Percentiles rank a stretch among this genome's conserved stretches.
phyloP scores from a whole-genome alignment of 2,888 invertebrate species.

The Chloroclysta siterata region DNA sequence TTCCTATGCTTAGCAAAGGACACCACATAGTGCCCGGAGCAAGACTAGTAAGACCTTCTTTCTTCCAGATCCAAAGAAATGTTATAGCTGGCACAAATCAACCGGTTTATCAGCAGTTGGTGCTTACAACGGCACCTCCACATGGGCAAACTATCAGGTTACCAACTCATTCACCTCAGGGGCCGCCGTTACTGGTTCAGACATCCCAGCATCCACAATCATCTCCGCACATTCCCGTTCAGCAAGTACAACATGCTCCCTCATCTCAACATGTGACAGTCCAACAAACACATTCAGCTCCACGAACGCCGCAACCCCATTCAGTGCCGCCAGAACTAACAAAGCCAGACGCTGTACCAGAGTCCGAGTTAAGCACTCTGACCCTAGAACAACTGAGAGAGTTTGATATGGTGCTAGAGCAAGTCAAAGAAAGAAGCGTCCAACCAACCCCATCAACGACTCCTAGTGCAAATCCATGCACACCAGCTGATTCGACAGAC shows the following conservation, averaged over 20 bases:
- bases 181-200: conserved; percentile 27
- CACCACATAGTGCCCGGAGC: conserved; percentile 84
- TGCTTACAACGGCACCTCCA: conserved; percentile 78
- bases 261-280: conserved; percentile 23
- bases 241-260: conserved; percentile 32
- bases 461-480: conserved; percentile 54
- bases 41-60: conserved; percentile 82
- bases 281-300: conserved; percentile 31
- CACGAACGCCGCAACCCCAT: conserved; percentile 17
- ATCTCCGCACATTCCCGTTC: conserved; percentile 30
- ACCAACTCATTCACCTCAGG: conserved; percentile 63
- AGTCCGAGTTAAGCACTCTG: conserved; percentile 89
- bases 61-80: conserved; percentile 86
- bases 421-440: conserved; percentile 91
- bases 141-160: conserved; percentile 74
- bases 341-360: conserved; percentile 50
- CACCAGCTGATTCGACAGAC: conserved; percentile 63
- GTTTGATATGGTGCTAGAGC: conserved; percentile 92
- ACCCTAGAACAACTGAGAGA: conserved; percentile 91
- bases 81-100: conserved; percentile 85
- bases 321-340: conserved; percentile 17
- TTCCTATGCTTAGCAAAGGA: conserved; percentile 80
- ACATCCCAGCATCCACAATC: conserved; percentile 22
- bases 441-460: conserved; percentile 71
- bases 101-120: conserved; percentile 80